Conservation (phyloP, 1,140 invertebrate species). For the Aphelenchoides avenae region DNA sequence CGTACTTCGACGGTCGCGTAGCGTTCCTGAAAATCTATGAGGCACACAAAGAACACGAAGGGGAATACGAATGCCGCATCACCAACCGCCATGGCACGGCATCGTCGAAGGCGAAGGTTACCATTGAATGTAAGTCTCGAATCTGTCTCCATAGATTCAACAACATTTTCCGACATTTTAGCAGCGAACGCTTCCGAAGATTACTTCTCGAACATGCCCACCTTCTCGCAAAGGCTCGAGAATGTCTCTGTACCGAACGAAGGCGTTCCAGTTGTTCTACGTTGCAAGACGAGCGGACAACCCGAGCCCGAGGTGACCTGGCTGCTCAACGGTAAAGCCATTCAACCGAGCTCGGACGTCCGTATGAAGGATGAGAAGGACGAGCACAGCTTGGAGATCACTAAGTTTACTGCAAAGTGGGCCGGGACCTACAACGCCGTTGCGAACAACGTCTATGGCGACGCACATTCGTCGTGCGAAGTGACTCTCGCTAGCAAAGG, state of each 20-base stretch:
- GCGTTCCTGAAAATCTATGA: slow-evolving; percentile 54
- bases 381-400: slow-evolving; percentile 23
- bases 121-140: slow-evolving; percentile 24
- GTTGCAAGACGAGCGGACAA: slow-evolving; percentile 35
- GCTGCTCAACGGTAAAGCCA: slow-evolving; percentile 47
- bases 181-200: slow-evolving; percentile 19
- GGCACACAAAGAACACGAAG: slow-evolving; percentile 38
- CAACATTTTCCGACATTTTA: background rate
- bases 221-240: slow-evolving; percentile 41
- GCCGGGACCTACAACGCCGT: slow-evolving; percentile 47
- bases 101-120: slow-evolving; percentile 34
- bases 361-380: slow-evolving; percentile 2
- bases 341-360: slow-evolving; percentile 8
- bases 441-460: slow-evolving; percentile 45
- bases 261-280: slow-evolving; percentile 22
- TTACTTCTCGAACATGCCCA: slow-evolving; percentile 46
- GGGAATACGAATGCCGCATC: slow-evolving; percentile 32
- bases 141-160: background rate
- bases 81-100: slow-evolving; percentile 37
- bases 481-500: no score
- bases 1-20: slow-evolving; percentile 54
- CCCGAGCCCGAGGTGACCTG: slow-evolving; percentile 37
- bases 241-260: slow-evolving; percentile 29
- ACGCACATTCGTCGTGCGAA: slow-evolving; percentile 46
- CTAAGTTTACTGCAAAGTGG: slow-evolving; percentile 18